Evolutionary conservation across 2,797 vertebrate genomes (phyloP).

Genomic region (Peromyscus eremicus): DNA sequence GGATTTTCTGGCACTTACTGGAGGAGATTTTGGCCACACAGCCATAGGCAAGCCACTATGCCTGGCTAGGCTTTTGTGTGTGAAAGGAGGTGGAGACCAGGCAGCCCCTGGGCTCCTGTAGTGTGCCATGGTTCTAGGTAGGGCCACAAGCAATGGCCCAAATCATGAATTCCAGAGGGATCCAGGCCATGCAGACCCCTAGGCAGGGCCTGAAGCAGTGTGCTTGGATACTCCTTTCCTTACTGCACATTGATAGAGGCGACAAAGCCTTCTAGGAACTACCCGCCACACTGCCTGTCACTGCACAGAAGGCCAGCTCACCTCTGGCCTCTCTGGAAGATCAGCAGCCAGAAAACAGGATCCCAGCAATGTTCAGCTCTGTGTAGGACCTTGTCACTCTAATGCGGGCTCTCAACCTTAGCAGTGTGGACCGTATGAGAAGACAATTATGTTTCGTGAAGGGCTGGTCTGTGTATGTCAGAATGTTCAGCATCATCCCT

Average conservation of each 20-base stretch:
- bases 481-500: background rate
- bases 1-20: background rate
- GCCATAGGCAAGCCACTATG: background rate
- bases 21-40: background rate
- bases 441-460: no score
- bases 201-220: background rate
- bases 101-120: background rate
- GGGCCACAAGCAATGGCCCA: background rate
- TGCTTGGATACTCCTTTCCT: background rate
- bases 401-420: background rate
- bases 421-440: accelerated
- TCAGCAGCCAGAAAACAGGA: background rate
- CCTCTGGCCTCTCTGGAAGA: background rate
- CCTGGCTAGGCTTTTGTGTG: no score
- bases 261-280: background rate
- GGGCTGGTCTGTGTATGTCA: background rate
- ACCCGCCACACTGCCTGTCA: background rate
- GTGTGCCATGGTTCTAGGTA: background rate
- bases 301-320: background rate
- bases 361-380: background rate
- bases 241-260: background rate
- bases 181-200: background rate
- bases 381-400: background rate
- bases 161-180: background rate
- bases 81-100: background rate